Conservation (phyloP, 2,888 invertebrate genomes). For the Luffia ferchaultella region DNA sequence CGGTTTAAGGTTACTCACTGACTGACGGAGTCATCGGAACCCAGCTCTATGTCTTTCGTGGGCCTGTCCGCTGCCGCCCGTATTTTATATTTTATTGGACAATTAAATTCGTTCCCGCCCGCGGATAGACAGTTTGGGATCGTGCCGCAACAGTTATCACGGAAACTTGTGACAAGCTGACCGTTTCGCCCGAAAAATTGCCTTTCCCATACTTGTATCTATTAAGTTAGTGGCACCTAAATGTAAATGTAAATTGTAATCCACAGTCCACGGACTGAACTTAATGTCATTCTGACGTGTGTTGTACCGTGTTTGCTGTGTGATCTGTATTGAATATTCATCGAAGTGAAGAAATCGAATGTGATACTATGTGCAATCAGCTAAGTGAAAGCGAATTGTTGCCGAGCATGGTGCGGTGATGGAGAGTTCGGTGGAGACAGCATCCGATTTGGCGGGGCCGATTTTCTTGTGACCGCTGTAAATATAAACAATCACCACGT, state of each 20-base stretch:
- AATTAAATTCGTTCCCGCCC: conserved; percentile 24
- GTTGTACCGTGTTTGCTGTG: background rate
- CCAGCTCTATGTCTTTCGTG: conserved; percentile 22
- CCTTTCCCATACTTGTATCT: background rate
- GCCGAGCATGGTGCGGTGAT: conserved; percentile 17
- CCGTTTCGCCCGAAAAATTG: conserved; percentile 14
- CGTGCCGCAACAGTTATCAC: conserved; percentile 21
- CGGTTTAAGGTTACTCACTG: conserved; percentile 23
- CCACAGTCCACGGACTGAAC: background rate
- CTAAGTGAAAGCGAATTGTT: conserved; percentile 12
- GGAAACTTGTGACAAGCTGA: conserved; percentile 23
- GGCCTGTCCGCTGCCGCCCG: conserved; percentile 19
- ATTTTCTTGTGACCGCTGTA: background rate
- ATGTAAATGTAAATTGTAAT: background rate
- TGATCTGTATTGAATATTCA: background rate
- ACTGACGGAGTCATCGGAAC: background rate
- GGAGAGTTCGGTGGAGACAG: conserved; percentile 1
- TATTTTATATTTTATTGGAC: conserved; percentile 19
- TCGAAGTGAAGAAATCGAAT: background rate
- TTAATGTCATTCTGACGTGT: background rate
- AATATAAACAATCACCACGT: conserved; percentile 47
- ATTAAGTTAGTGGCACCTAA: background rate
- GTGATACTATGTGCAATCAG: conserved; percentile 2
- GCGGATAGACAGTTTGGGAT: conserved; percentile 21
- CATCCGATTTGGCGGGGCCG: background rate